Base-by-base conservation (phyloP, 2,113 vertebrate species). In the Otocyon megalotis region DNA sequence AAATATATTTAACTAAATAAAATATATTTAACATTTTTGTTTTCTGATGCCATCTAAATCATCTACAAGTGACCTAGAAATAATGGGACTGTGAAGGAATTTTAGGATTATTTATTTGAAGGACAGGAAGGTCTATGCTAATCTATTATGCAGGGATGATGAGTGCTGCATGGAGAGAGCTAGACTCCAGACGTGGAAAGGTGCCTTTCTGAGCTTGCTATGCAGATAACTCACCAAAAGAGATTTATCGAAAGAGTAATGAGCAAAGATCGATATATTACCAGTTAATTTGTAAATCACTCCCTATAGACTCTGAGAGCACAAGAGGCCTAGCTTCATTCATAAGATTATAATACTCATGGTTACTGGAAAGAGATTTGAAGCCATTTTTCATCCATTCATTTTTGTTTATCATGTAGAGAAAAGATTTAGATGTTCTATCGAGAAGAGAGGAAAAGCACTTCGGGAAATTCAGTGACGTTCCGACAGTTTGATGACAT, bases 161-260 rank as follows among this genome's bases (percentile, higher is more conserved):
- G 90, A 94, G 58, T 71, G 91, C 48, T 83, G 32, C 5, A 74
- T 14, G 81, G 90, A 96, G 12, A 93, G 69, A 94, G 93, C 71
- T 91, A 97, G 86, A 53, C 89, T 95, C 56, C 81, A 96, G 96
- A 97, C 15, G 77, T 60, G 63, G 86, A 98, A 96, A 97, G 85
- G 90, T 98, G 96, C 96, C 81, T 98, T 93, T 97, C 96, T 96
- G 96, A 97, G 95, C 69, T 87, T 88, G 95, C 89, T 81, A 83
- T 97, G 91, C 92, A 98, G 98, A 97, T 98, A 97, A 97, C 67
- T 97, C 97, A 97, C 92, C 79, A 67, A 92, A 96, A 90, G 95
- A 98, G 98, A 98, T 98, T 98, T 98, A 98, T 96, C 30, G 95
- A 89, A 93, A 96, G 96, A 96, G 62, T 97, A 98, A 98, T 96